Evolutionary conservation across 2,113 vertebrate species (phyloP).

Genomic region (Cyrtonyx montezumae): DNA sequence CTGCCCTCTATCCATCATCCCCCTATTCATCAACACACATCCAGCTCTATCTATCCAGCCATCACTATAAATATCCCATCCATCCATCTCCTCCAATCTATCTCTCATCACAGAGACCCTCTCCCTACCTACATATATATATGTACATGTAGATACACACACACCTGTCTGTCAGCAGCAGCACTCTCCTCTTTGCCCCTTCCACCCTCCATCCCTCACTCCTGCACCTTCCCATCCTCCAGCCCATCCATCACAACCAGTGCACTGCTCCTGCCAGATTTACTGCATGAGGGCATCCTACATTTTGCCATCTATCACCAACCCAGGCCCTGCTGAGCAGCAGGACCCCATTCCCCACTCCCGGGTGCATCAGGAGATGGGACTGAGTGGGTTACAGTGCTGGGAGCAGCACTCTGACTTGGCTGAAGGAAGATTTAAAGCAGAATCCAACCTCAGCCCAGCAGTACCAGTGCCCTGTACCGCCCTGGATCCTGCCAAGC

Average conservation of each 20-base stretch:
- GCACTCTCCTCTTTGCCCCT: neutral
- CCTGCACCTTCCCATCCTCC: neutral
- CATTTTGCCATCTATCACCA: neutral
- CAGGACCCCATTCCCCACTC: accelerated
- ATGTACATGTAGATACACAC: neutral
- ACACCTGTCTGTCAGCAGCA: neutral
- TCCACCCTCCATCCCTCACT: neutral
- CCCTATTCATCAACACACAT: conserved; percentile 69
- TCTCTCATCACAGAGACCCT: conserved; percentile 53
- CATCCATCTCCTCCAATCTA: conserved; percentile 66
- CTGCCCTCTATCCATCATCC: conserved; percentile 73
- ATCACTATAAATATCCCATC: conserved; percentile 74
- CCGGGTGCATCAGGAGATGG: accelerated
- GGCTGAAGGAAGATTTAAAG: neutral
- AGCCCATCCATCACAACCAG: conserved; percentile 22
- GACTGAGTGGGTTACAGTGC: accelerated
- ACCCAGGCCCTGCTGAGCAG: neutral
- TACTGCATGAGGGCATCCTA: neutral
- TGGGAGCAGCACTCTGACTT: neutral
- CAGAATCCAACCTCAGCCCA: neutral
- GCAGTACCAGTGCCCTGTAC: accelerated
- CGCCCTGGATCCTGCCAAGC: neutral
- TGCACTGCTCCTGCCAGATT: neutral
- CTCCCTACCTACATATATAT: neutral
- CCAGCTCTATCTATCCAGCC: conserved; percentile 63